phyloP scores from a whole-genome alignment of 1,140 invertebrate genomes.

The Xylocopa sonorina region DNA sequence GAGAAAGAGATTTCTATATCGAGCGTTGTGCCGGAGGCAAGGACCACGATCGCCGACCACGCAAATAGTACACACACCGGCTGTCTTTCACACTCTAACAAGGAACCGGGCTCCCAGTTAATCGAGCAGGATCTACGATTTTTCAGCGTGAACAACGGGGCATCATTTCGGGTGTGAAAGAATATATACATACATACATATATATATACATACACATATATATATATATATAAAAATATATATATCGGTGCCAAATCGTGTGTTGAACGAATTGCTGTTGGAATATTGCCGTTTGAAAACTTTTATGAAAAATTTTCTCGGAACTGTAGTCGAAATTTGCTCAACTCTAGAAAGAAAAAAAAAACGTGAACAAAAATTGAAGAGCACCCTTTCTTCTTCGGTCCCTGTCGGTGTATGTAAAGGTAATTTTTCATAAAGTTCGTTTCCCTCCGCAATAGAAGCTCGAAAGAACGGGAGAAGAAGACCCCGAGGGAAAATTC shows the following conservation, averaged over 20 bases:
- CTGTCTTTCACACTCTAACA: conserved; percentile 79
- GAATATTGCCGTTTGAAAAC: background rate
- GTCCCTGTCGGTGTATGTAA: background rate
- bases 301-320: background rate
- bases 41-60: conserved; percentile 56
- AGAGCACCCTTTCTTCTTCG: background rate
- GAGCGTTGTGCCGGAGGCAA: conserved; percentile 50
- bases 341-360: background rate
- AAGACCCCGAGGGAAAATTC: background rate
- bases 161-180: too few relatives aligned
- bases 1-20: conserved; percentile 28
- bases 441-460: background rate
- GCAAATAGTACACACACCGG: conserved; percentile 75
- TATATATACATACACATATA: too few relatives aligned
- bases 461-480: background rate
- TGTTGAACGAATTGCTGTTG: background rate
- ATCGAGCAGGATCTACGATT: conserved; percentile 35
- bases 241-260: conserved; percentile 36
- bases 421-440: background rate
- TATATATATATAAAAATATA: too few relatives aligned
- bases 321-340: conserved; percentile 5
- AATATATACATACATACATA: too few relatives aligned
- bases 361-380: too few relatives aligned
- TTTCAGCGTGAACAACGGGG: background rate
- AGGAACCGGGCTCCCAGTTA: conserved; percentile 74